A percentile compares a stretch with the other conserved stretches of the same genome.
Conservation (phyloP, 2,888 invertebrate species). For the Drosophila mayaguana region DNA sequence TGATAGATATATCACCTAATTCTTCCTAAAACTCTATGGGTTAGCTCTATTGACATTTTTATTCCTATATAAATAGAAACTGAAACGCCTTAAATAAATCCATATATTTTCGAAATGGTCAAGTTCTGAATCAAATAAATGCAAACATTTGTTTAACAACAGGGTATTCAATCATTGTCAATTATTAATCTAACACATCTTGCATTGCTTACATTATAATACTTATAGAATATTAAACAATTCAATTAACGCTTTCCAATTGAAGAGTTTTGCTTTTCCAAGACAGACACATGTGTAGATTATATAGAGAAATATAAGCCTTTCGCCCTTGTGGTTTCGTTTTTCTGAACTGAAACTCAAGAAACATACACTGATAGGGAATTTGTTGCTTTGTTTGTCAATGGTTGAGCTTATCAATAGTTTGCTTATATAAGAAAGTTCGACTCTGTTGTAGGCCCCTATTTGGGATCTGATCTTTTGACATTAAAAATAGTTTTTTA, state of each 20-base stretch:
- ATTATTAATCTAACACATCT: not conserved
- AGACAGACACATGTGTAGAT: not conserved
- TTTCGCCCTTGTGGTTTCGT: conserved; percentile 5
- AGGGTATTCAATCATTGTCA: not conserved
- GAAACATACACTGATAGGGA: not conserved
- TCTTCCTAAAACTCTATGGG: too few relatives aligned
- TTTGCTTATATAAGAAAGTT: conserved; percentile 8
- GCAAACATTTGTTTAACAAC: not conserved
- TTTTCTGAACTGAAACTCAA: conserved; percentile 4
- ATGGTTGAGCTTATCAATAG: conserved; percentile 12
- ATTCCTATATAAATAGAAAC: too few relatives aligned
- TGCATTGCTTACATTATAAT: too few relatives aligned
- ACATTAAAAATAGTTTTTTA: conserved; percentile 34
- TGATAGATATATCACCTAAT: too few relatives aligned
- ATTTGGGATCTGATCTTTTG: conserved; percentile 25
- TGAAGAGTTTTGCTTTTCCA: conserved; percentile 5
- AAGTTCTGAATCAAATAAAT: not conserved
- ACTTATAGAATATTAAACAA: not conserved
- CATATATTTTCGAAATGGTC: not conserved
- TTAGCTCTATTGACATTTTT: too few relatives aligned
- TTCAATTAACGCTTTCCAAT: conserved; percentile 1
- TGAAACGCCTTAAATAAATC: not conserved
- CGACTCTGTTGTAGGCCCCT: conserved; percentile 2
- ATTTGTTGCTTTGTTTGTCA: conserved; percentile 20
- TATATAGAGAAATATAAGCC: not conserved